phyloP scores from a whole-genome alignment of 2,797 vertebrate genomes.

The Falco peregrinus region DNA sequence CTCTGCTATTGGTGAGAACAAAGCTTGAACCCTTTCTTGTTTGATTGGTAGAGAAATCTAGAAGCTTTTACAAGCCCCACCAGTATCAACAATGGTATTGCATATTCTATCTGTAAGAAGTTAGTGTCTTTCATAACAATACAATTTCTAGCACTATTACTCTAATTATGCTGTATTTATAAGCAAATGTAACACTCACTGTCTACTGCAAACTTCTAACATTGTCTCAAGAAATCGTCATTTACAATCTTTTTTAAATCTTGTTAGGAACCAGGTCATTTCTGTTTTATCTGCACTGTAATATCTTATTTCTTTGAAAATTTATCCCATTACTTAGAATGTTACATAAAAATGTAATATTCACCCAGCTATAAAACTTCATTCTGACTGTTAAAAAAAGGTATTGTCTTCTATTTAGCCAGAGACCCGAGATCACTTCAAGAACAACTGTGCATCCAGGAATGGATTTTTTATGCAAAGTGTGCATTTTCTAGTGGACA shows the following conservation, averaged over 20 bases:
- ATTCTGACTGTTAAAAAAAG: background rate
- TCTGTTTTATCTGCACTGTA: background rate
- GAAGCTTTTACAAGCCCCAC: background rate
- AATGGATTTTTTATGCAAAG: background rate
- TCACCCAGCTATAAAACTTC: background rate
- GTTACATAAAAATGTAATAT: background rate
- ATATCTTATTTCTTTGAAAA: background rate
- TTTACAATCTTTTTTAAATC: background rate
- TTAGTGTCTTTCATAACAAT: background rate
- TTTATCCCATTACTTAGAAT: background rate
- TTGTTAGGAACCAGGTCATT: background rate
- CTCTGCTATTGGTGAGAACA: background rate
- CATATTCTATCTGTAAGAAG: background rate
- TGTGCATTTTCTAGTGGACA: background rate
- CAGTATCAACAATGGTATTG: background rate
- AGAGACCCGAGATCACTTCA: background rate
- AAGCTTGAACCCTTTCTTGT: background rate
- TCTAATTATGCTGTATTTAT: background rate
- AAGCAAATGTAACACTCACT: background rate
- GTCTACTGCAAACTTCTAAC: background rate
- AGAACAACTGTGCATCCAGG: background rate
- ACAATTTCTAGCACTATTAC: background rate
- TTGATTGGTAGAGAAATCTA: background rate
- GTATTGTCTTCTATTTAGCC: background rate
- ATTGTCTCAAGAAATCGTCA: background rate